Percentiles rank a stretch among this genome's conserved stretches.
phyloP scores from a whole-genome alignment of 2,797 vertebrate genomes.

The Yasuhikotakia modesta region DNA sequence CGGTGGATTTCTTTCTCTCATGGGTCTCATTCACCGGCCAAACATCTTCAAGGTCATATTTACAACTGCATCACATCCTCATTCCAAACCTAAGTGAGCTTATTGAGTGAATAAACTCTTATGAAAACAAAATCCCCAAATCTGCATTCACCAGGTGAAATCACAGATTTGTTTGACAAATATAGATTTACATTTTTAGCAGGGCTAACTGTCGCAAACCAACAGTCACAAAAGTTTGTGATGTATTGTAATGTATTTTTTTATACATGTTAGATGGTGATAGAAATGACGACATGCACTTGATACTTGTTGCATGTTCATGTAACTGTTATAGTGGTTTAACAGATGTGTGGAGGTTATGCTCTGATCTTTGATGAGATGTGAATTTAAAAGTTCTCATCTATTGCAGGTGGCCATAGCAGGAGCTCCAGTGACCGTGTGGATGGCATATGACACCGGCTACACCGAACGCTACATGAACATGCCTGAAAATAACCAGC shows the following conservation, averaged over 20 bases:
- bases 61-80: neutral
- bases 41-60: constrained; percentile 89
- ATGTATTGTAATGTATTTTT: neutral
- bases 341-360: no score
- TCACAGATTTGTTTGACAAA: neutral
- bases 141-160: constrained; percentile 7
- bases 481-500: constrained; percentile 93
- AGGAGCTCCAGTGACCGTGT: constrained; percentile 93
- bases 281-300: no score
- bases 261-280: neutral
- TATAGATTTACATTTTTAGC: neutral
- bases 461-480: constrained; percentile 98
- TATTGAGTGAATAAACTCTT: no score
- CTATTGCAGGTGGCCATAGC: constrained; percentile 88
- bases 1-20: constrained; percentile 94
- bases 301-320: neutral
- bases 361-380: neutral
- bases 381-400: neutral
- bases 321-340: no score
- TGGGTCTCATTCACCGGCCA: constrained; percentile 95
- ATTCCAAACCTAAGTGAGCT: neutral
- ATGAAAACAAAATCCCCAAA: neutral
- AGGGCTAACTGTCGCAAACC: neutral
- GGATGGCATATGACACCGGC: constrained; percentile 98
- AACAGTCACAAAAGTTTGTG: no score